Evolutionary conservation across 1,140 invertebrate species (phyloP).

Genomic region (Panonychus citri): DNA sequence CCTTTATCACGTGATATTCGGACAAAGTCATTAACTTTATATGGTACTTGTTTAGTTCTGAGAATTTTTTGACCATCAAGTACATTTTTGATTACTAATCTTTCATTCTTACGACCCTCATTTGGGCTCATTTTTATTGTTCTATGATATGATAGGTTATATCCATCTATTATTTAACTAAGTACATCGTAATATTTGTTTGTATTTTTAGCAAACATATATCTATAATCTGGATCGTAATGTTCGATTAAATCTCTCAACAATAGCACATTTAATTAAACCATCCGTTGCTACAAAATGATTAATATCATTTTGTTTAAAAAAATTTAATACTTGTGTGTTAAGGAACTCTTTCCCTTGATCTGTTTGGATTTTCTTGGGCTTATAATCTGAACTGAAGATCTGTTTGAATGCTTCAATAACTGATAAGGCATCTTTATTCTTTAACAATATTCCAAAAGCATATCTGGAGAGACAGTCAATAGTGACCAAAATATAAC

Average conservation of each 20-base stretch:
- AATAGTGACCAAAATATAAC: no score
- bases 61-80: background rate
- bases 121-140: background rate
- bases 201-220: background rate
- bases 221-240: slow-evolving; percentile 15
- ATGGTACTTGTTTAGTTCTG: background rate
- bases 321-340: slow-evolving; percentile 15
- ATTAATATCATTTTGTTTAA: slow-evolving; percentile 21
- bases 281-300: slow-evolving; percentile 22
- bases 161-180: slow-evolving; percentile 11
- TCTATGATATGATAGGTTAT: slow-evolving; percentile 10
- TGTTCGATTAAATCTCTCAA: slow-evolving; percentile 26
- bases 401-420: no score
- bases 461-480: no score
- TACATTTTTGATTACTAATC: background rate
- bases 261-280: slow-evolving; percentile 24
- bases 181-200: background rate
- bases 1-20: background rate
- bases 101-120: background rate
- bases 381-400: background rate
- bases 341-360: slow-evolving; percentile 7
- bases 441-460: no score
- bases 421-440: no score
- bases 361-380: slow-evolving; percentile 6
- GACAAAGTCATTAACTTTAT: background rate